Conservation (phyloP, 2,797 vertebrate genomes). For the Sternarchorhynchus goeldii region DNA sequence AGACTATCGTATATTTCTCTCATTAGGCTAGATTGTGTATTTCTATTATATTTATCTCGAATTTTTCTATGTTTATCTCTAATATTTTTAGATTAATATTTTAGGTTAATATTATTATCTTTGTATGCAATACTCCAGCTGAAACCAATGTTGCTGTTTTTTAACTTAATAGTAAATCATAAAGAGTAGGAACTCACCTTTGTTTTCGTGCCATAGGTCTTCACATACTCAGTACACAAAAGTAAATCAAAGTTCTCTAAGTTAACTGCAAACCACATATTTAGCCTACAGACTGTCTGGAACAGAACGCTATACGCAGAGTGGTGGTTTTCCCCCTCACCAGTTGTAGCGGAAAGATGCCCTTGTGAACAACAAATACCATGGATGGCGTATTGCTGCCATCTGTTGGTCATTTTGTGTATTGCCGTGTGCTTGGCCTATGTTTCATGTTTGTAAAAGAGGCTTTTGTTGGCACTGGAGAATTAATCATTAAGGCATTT, state of each 20-base stretch:
- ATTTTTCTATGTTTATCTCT: too few species aligned
- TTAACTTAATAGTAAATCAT: not conserved
- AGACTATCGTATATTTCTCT: too few species aligned
- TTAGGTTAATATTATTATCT: too few species aligned
- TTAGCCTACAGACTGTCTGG: not conserved
- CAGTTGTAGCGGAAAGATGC: not conserved
- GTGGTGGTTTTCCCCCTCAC: not conserved
- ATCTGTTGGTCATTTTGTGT: slow-evolving; percentile 69
- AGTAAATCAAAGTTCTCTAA: not conserved
- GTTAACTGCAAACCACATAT: not conserved
- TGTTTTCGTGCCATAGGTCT: slow-evolving; percentile 2
- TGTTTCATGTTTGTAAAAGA: too few species aligned
- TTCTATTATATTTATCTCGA: too few species aligned
- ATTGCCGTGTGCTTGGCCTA: not conserved
- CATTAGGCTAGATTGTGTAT: too few species aligned
- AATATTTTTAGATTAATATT: too few species aligned
- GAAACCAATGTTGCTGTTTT: not conserved
- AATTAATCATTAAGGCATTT: too few species aligned
- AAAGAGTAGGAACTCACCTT: slow-evolving; percentile 11
- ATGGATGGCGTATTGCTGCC: slow-evolving; percentile 71
- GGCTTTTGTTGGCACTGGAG: too few species aligned
- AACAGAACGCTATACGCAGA: not conserved
- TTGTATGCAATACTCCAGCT: not conserved
- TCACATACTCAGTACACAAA: not conserved
- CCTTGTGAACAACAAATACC: too few species aligned